A percentile compares a stretch with the other conserved stretches of the same genome.
phyloP scores from a whole-genome alignment of 1,140 invertebrate species.

The Drosophila asahinai region DNA sequence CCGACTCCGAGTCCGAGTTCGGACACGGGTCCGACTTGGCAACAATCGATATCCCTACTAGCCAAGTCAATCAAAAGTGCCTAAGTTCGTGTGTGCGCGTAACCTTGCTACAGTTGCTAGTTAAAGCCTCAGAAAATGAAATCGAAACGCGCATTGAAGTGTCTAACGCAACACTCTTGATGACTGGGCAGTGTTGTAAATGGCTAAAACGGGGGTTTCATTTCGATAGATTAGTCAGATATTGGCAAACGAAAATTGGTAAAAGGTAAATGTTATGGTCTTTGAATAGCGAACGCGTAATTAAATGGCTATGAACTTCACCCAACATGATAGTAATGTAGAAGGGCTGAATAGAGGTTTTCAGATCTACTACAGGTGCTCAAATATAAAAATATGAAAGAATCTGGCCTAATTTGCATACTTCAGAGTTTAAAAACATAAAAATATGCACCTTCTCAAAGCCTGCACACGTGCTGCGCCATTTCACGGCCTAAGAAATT shows the following conservation, averaged over 20 bases:
- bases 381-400: too few species aligned
- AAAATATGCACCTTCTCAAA: neutral
- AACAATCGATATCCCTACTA: slow-evolving; percentile 27
- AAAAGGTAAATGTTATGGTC: neutral
- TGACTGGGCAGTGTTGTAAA: neutral
- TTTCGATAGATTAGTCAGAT: slow-evolving; percentile 13
- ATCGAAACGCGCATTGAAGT: neutral
- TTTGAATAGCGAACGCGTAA: slow-evolving; percentile 2
- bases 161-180: neutral
- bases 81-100: neutral
- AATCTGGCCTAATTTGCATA: neutral
- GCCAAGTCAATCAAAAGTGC: slow-evolving; percentile 32
- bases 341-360: neutral
- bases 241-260: slow-evolving; percentile 4
- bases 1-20: neutral
- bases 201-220: neutral
- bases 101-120: slow-evolving; percentile 9
- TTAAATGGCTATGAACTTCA: neutral
- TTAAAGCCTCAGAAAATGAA: neutral
- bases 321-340: neutral
- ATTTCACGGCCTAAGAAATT: slow-evolving; percentile 7
- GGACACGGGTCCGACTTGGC: neutral
- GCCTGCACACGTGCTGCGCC: slow-evolving; percentile 8
- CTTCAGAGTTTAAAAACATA: neutral
- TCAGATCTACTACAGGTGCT: neutral